Base-by-base conservation (phyloP, 2,797 vertebrate genomes). In the Trachops cirrhosus region DNA sequence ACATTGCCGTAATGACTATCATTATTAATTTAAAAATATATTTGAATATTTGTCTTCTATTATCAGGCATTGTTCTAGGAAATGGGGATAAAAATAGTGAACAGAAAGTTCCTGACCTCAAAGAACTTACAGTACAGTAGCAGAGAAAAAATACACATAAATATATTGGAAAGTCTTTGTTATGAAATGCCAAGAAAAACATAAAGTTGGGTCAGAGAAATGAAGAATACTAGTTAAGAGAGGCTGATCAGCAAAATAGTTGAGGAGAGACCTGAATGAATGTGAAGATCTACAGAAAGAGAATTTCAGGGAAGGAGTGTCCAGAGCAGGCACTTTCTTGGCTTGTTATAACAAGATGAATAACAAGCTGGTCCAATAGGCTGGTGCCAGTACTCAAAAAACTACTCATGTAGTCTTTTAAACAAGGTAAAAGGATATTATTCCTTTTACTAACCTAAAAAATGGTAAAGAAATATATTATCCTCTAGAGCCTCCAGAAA, bases 161-260 rank as follows among this genome's bases (percentile, higher is more conserved):
- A 74, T 74, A 57, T 74, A 50, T 48, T 59, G 6, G 29, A 79
- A 44, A 92, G 1, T 15, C 26, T 94, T 73, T 86, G 5, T 19
- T 73, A 24, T 75, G 26, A 94, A 95, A 87, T 94, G 29, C 3
- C 21, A 96, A 75, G 8, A 74, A 91, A 71, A 93, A 94, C 82
- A 46, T 52, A 48, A 89, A 85, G 59, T 67, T 75, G 16, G 3
- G 9, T 67, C 94, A 29, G 39, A 70, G 4, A 75, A 1, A 37
- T 22, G 4, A 24, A 32, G 9, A 10, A 26, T 46, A 34, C 22
- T 82, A 8, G 62, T 93, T 92, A 82, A n/a, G 48, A 54, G 79
- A 91, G 14, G 3, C 18, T 86, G 10, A 14, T 44, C 29, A 70
- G 26, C 15, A 83, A 75, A 83, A 48, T 83, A 75, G 84, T 84